These are phyloP conservation scores for Trissolcus basalis DNA, from an alignment of 1,140 invertebrate genomes.

Conservation along the genomic window DNA sequence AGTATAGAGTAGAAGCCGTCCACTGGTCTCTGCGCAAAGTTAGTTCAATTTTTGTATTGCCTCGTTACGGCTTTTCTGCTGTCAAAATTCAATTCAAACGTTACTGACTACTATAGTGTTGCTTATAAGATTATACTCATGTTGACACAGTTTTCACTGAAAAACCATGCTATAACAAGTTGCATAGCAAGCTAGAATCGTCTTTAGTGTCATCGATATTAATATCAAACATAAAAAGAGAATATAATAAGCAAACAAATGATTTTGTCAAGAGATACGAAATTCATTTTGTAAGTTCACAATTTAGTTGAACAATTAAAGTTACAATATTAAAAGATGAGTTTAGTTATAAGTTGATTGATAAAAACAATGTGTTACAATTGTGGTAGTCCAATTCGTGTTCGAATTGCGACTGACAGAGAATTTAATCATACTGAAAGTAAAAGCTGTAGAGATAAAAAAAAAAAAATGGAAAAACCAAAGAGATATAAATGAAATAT, in stretches of 20 bases:
- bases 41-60: slow-evolving; percentile 31
- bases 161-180: slow-evolving; percentile 12
- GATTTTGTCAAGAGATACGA: too few relatives aligned
- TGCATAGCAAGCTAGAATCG: slow-evolving; percentile 15
- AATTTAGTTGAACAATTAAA: too few relatives aligned
- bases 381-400: neutral
- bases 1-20: slow-evolving; percentile 68
- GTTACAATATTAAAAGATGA: too few relatives aligned
- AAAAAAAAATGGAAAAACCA: slow-evolving; percentile 9
- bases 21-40: slow-evolving; percentile 58
- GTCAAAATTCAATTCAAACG: slow-evolving; percentile 16
- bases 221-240: slow-evolving; percentile 24
- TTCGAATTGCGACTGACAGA: slow-evolving; percentile 45
- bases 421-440: slow-evolving; percentile 62
- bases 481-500: neutral
- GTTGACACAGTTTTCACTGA: slow-evolving; percentile 22
- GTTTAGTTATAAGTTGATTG: too few relatives aligned
- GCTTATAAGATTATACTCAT: slow-evolving; percentile 22
- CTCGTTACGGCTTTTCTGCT: slow-evolving; percentile 24
- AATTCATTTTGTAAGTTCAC: too few relatives aligned
- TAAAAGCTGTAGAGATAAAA: slow-evolving; percentile 57
- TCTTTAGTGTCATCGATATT: slow-evolving; percentile 7
- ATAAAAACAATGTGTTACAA: too few relatives aligned
- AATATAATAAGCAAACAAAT: slow-evolving; percentile 8
- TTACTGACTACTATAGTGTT: slow-evolving; percentile 26